Conservation (phyloP, 2,113 vertebrate species). For the Tetraodon nigroviridis region DNA sequence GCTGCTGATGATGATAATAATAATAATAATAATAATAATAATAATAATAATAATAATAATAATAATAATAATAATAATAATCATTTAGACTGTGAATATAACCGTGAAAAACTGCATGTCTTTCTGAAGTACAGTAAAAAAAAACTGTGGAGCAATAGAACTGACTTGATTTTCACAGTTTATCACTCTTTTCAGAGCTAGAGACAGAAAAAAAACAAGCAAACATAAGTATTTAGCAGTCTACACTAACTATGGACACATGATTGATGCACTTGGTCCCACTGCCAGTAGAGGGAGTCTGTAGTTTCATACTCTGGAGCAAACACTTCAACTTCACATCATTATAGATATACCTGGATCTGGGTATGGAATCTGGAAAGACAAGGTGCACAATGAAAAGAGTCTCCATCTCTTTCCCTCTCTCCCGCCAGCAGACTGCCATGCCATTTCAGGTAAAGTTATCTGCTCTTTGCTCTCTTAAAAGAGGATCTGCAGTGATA, state of each 20-base stretch:
- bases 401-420: constrained; percentile 20
- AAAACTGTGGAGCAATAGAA: too few species aligned
- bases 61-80: too few species aligned
- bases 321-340: neutral
- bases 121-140: too few species aligned
- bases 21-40: too few species aligned
- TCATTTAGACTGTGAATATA: too few species aligned
- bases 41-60: too few species aligned
- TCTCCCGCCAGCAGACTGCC: constrained; percentile 13
- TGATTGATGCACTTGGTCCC: neutral
- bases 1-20: too few species aligned
- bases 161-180: too few species aligned
- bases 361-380: constrained; percentile 21
- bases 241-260: neutral
- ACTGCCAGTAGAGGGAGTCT: neutral
- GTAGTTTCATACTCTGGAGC: neutral
- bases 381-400: constrained; percentile 22
- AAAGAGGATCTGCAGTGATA: constrained; percentile 35
- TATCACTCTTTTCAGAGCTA: too few species aligned
- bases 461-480: constrained; percentile 3
- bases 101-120: too few species aligned
- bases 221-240: too few species aligned
- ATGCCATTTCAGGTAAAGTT: constrained; percentile 31
- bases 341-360: constrained; percentile 1
- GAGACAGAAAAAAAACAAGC: too few species aligned